phyloP scores from a whole-genome alignment of 1,140 invertebrate species.

The Nixonia krombeini region DNA sequence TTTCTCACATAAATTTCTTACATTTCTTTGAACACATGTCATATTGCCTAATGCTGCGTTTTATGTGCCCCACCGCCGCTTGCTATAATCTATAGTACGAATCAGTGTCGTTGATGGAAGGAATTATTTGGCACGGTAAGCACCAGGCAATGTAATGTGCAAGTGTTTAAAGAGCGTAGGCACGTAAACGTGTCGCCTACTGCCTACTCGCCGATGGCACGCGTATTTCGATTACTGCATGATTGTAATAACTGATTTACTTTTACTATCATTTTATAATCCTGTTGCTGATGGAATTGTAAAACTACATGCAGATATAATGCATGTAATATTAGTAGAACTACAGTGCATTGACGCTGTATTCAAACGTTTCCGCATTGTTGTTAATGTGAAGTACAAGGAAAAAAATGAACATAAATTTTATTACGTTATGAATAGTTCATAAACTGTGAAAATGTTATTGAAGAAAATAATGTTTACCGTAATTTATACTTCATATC shows the following conservation, averaged over 20 bases:
- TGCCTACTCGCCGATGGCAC: conserved; percentile 38
- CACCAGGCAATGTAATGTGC: conserved; percentile 27
- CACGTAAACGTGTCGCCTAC: conserved; percentile 44
- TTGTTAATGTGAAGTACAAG: too few species aligned
- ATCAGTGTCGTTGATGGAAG: conserved; percentile 31
- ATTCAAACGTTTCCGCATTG: too few species aligned
- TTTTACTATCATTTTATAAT: conserved; percentile 46
- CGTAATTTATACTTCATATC: too few species aligned
- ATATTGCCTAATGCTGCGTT: conserved; percentile 33
- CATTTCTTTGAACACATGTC: neutral
- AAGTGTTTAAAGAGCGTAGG: conserved; percentile 38
- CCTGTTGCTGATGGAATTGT: conserved; percentile 32
- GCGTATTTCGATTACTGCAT: conserved; percentile 43
- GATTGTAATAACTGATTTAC: conserved; percentile 32
- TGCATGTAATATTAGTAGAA: too few species aligned
- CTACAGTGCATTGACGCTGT: too few species aligned
- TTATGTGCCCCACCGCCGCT: conserved; percentile 8
- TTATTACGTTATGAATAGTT: too few species aligned
- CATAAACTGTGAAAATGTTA: too few species aligned
- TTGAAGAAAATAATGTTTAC: too few species aligned
- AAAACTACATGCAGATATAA: conserved; percentile 16
- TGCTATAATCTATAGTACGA: conserved; percentile 31
- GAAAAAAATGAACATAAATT: too few species aligned
- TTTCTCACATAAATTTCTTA: neutral
- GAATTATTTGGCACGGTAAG: conserved; percentile 29